These are phyloP conservation scores for Acanthosepion esculentum DNA, from an alignment of 2,888 invertebrate genomes.

Conservation along the genomic window DNA sequence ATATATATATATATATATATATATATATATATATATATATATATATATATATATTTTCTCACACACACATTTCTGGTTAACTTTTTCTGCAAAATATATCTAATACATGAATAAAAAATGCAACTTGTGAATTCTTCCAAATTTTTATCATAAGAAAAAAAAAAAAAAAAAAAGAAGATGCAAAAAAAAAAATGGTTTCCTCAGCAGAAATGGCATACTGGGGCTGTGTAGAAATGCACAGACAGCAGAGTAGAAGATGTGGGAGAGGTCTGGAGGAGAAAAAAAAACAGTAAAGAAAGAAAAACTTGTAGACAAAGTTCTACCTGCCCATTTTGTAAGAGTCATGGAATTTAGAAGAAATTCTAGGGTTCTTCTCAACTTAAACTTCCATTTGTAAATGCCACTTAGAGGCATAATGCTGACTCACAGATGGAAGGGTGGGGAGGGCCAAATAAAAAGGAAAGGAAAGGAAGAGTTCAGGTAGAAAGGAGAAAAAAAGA, in stretches of 20 bases:
- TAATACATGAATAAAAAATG: too few species aligned
- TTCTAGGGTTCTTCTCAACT: neutral
- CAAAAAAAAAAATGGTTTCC: neutral
- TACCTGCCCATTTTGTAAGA: neutral
- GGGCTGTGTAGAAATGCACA: neutral
- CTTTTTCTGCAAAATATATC: too few species aligned
- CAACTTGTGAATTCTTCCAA: too few species aligned
- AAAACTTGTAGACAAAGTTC: neutral
- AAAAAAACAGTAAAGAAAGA: too few species aligned
- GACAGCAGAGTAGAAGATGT: neutral
- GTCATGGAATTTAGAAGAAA: neutral
- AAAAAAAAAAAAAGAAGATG: neutral
- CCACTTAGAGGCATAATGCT: neutral
- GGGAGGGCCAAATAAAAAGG: neutral
- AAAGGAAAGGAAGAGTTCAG: neutral
- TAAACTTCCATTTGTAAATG: slow-evolving; percentile 2
- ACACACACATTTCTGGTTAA: too few species aligned
- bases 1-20: too few species aligned
- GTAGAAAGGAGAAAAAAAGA: neutral
- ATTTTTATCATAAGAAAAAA: neutral
- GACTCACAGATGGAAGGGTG: neutral
- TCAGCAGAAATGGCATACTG: neutral
- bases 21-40: too few species aligned
- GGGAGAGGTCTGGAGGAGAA: neutral
- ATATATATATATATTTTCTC: too few species aligned